A percentile compares a stretch with the other conserved stretches of the same genome.
These are phyloP conservation scores for Thryonomys swinderianus DNA, from an alignment of 2,113 vertebrate species.

Conservation along the genomic window DNA sequence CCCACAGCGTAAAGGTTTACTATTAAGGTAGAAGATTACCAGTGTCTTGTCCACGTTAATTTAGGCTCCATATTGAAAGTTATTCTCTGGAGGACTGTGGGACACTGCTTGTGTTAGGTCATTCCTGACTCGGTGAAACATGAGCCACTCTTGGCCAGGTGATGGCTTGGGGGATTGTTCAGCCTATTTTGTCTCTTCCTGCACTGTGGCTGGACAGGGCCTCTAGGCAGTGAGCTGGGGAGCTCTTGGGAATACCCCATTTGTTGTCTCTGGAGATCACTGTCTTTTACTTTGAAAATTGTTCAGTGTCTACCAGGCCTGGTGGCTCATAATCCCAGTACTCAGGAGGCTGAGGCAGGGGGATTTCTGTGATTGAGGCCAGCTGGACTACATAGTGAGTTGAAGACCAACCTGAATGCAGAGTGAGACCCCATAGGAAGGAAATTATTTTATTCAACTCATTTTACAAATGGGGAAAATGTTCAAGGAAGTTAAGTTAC, in stretches of 20 bases:
- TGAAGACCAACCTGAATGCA: too few relatives aligned
- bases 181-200: background rate
- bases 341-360: too few relatives aligned
- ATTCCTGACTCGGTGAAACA: background rate
- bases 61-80: background rate
- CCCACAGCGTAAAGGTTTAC: background rate
- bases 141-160: background rate
- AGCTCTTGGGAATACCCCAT: background rate
- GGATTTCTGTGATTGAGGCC: too few relatives aligned
- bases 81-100: background rate
- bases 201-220: background rate
- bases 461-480: background rate
- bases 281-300: background rate
- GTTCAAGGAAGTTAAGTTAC: background rate
- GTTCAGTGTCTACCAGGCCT: background rate
- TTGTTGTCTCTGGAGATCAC: background rate
- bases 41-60: background rate
- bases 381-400: too few relatives aligned
- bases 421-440: background rate
- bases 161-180: background rate
- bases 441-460: background rate
- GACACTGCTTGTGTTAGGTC: background rate
- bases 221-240: background rate
- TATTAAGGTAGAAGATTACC: slow-evolving; percentile 40
- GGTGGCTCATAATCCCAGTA: too few relatives aligned